Percentiles rank a stretch among this genome's conserved stretches.
phyloP scores from a whole-genome alignment of 64 coral and sea anemone species.

The Platygyra sinensis region DNA sequence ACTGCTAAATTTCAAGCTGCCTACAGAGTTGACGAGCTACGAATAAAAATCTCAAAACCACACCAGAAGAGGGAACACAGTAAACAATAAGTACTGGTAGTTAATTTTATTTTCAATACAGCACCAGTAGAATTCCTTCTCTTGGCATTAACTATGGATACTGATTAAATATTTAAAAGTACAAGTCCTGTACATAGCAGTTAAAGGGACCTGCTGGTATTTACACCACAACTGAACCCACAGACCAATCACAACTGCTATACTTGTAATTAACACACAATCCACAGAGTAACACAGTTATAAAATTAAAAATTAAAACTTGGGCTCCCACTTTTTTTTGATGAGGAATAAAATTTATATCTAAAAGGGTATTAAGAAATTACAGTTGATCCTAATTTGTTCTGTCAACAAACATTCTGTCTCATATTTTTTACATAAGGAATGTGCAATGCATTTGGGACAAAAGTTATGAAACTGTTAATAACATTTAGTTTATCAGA shows the following conservation, averaged over 20 bases:
- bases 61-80: background rate
- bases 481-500: too few relatives aligned
- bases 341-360: too few relatives aligned
- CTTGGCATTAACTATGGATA: background rate
- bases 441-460: too few relatives aligned
- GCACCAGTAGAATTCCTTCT: background rate
- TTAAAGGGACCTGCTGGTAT: conserved; percentile 20
- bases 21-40: background rate
- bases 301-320: too few relatives aligned
- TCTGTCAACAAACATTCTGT: too few relatives aligned
- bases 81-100: conserved; percentile 8
- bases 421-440: too few relatives aligned
- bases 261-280: background rate
- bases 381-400: too few relatives aligned
- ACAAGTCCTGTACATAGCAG: background rate
- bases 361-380: too few relatives aligned
- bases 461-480: too few relatives aligned
- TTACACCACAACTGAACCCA: conserved; percentile 2
- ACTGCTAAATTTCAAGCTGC: background rate
- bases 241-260: background rate
- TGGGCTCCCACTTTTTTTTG: too few relatives aligned
- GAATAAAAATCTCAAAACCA: background rate
- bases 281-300: too few relatives aligned
- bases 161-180: conserved; percentile 24
- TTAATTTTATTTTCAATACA: background rate